Evolutionary conservation across 2,797 vertebrate genomes (phyloP), one percentile per base, ranked within the genome.

Genomic region (Coccyzus lansbergi): DNA sequence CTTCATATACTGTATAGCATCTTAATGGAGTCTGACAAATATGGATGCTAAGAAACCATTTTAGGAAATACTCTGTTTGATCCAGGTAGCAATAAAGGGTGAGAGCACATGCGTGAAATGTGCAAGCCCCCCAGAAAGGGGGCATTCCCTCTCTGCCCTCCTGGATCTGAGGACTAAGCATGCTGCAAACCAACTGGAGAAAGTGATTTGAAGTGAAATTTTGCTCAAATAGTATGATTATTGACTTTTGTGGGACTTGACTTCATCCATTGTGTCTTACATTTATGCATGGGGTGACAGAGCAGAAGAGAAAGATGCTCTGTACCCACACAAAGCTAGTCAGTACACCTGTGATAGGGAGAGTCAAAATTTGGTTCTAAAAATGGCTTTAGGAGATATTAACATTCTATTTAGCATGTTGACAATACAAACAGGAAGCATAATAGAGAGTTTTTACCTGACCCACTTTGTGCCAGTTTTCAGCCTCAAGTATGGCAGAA

Each of bases 361-460:
- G 49, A 89, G 77, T 53, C 51, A 75, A 18, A 64, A 24, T 75
- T 83, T 80, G 48, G 9, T 74, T 67, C 51, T 55, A 60, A 59
- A 80, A 81, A 29, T 59, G 67, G 89, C 81, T 67, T 82, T 71
- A 56, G 38, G 52, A 88, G 86, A 87, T 64, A 80, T 83, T 90
- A 91, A 85, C 85, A 77, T 89, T 68, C 70, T 63, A 53, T 92
- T 90, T 88, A 88, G 74, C 1, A 1, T 3, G 2, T 89, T 86
- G 86, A 63, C 44, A 88, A 26, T 69, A 84, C 90, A 95, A 90
- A 69, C 60, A 88, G 69, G 75, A 87, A 88, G 42, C 4, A 5
- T n/a, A 86, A 56, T 80, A 90, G 81, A 84, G 70, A 59, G 33
- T 68, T 87, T 96, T 93, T 51, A 82, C 86, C 69, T 90, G 69